These are phyloP conservation scores for Proctacanthus coquilletti DNA, from an alignment of 1,140 invertebrate species.

Conservation along the genomic window DNA sequence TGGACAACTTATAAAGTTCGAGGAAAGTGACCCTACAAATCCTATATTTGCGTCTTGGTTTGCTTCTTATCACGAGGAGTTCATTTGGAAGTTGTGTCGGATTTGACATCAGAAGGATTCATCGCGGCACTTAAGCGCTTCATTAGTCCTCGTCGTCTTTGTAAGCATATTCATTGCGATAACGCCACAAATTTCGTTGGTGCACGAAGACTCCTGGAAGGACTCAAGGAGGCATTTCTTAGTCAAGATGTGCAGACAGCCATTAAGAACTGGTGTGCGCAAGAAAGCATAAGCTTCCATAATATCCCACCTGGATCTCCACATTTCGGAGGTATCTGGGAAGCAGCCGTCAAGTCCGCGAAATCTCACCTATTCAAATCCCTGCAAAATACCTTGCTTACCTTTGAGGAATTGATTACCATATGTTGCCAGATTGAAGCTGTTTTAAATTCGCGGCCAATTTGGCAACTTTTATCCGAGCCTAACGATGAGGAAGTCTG, in stretches of 20 bases:
- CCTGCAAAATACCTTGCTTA: no score
- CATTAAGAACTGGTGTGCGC: slow-evolving; percentile 1
- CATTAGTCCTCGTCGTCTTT: slow-evolving; percentile 8
- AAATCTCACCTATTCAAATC: no score
- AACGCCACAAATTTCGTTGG: slow-evolving; percentile 24
- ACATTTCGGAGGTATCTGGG: slow-evolving; percentile 18
- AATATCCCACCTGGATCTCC: slow-evolving; percentile 15
- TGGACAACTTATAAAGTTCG: slow-evolving; percentile 4
- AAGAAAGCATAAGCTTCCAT: slow-evolving; percentile 13
- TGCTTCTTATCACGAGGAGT: slow-evolving; percentile 16
- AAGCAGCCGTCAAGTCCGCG: no score
- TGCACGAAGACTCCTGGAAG: slow-evolving; percentile 9
- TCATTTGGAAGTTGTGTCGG: slow-evolving; percentile 14
- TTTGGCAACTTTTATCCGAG: no score
- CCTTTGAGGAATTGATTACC: no score
- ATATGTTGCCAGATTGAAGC: no score
- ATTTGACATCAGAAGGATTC: slow-evolving; percentile 11
- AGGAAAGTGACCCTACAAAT: slow-evolving; percentile 3
- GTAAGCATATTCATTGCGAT: slow-evolving; percentile 14
- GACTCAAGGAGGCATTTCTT: slow-evolving; percentile 2
- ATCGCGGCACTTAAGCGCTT: slow-evolving; percentile 13
- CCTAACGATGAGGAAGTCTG: no score
- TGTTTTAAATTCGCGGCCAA: no score
- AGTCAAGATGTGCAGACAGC: background rate
- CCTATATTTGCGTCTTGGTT: slow-evolving; percentile 10